These are phyloP conservation scores for Phrynocephalus forsythii DNA, from an alignment of 2,797 vertebrate genomes.

Conservation along the genomic window DNA sequence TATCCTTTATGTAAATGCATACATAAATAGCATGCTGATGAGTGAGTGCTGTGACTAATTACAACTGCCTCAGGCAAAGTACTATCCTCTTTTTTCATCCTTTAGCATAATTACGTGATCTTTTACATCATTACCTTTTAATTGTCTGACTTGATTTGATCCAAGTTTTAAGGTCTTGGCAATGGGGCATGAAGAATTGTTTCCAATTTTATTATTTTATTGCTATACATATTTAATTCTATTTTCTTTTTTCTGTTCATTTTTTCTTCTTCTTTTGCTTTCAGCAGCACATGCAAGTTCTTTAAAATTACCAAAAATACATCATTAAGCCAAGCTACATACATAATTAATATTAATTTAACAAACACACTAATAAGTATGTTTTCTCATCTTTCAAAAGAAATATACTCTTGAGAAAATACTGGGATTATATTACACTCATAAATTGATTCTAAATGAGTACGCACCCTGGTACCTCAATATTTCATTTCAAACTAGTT, in stretches of 20 bases:
- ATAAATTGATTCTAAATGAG: constrained; percentile 42
- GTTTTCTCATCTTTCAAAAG: constrained; percentile 48
- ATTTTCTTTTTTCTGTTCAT: constrained; percentile 52
- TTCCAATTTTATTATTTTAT: constrained; percentile 63
- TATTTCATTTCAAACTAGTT: constrained; percentile 8
- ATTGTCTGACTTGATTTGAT: constrained; percentile 25
- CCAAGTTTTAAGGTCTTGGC: not conserved
- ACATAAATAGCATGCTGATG: not conserved
- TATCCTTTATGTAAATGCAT: not conserved
- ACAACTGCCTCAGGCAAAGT: not conserved
- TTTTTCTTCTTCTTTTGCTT: constrained; percentile 3
- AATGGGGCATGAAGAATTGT: constrained; percentile 24
- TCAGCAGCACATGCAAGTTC: constrained; percentile 43
- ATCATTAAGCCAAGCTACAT: constrained; percentile 46
- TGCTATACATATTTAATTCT: constrained; percentile 65
- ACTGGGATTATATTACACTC: constrained; percentile 35
- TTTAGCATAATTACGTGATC: constrained; percentile 5
- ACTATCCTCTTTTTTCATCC: not conserved
- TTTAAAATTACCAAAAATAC: constrained; percentile 55
- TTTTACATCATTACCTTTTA: constrained; percentile 23
- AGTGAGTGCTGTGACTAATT: not conserved
- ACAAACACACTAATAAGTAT: constrained; percentile 41
- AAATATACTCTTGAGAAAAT: constrained; percentile 24
- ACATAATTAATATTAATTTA: constrained; percentile 51
- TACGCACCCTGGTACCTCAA: constrained; percentile 4